A percentile compares a stretch with the other conserved stretches of the same genome.
Evolutionary conservation across 1,140 invertebrate genomes (phyloP).

Genomic region (Ips nitidus): DNA sequence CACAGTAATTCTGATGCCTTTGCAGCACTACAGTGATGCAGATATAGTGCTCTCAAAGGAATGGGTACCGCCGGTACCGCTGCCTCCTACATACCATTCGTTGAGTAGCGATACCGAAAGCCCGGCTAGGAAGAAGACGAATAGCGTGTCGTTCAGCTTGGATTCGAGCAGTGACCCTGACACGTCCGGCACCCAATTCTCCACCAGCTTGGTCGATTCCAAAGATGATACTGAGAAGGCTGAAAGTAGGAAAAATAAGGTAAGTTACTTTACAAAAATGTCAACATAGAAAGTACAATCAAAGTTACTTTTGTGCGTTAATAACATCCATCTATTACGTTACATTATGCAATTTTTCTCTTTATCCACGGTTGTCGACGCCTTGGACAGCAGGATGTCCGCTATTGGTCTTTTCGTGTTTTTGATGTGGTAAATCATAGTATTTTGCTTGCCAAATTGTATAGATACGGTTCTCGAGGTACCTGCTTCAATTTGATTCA

Average conservation of each 20-base stretch:
- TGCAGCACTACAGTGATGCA: slow-evolving; percentile 70
- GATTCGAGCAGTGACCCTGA: slow-evolving; percentile 60
- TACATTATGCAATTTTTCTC: no score
- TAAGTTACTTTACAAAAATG: slow-evolving; percentile 40
- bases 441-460: no score
- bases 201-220: slow-evolving; percentile 47
- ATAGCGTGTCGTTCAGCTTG: slow-evolving; percentile 73
- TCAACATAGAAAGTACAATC: neutral
- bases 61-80: slow-evolving; percentile 79
- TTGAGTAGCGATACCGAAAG: slow-evolving; percentile 53
- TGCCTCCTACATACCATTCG: slow-evolving; percentile 64
- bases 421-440: no score
- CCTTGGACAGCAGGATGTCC: no score
- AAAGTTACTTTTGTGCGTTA: neutral
- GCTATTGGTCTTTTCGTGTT: no score
- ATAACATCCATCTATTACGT: no score
- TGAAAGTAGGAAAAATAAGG: slow-evolving; percentile 67
- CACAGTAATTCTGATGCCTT: slow-evolving; percentile 2
- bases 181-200: slow-evolving; percentile 36
- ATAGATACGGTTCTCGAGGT: no score
- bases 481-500: no score
- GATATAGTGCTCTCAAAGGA: slow-evolving; percentile 81
- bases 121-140: slow-evolving; percentile 66
- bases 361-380: no score
- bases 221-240: slow-evolving; percentile 58